A percentile compares a stretch with the other conserved stretches of the same genome.
phyloP scores from a whole-genome alignment of 2,888 invertebrate species.

The Nemotelus pantherinus region DNA sequence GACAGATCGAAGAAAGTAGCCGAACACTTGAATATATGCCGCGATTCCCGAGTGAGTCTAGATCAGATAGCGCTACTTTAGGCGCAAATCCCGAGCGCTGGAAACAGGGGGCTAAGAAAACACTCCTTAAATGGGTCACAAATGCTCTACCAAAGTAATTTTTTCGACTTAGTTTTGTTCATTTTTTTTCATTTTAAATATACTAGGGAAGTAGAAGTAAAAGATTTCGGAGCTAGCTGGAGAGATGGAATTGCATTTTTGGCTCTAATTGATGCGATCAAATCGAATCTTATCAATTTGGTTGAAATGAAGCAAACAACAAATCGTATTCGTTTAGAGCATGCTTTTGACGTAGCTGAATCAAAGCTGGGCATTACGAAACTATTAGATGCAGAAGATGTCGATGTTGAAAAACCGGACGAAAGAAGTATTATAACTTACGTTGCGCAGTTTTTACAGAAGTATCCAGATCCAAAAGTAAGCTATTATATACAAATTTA shows the following conservation, averaged over 20 bases:
- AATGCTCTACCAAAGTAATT: slow-evolving; percentile 84
- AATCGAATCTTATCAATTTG: slow-evolving; percentile 89
- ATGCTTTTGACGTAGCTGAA: slow-evolving; percentile 94
- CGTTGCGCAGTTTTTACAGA: slow-evolving; percentile 96
- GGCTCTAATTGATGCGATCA: slow-evolving; percentile 93
- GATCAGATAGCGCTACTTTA: slow-evolving; percentile 72
- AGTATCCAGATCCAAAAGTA: slow-evolving; percentile 87
- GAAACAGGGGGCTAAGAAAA: slow-evolving; percentile 91
- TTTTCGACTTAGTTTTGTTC: slow-evolving; percentile 2
- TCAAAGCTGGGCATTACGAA: slow-evolving; percentile 89
- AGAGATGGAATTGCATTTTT: slow-evolving; percentile 95
- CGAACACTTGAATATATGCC: slow-evolving; percentile 87
- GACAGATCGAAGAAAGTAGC: slow-evolving; percentile 94
- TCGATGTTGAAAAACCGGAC: slow-evolving; percentile 94
- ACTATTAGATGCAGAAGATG: slow-evolving; percentile 93
- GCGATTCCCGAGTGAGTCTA: slow-evolving; percentile 80
- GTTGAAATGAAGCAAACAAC: slow-evolving; percentile 81
- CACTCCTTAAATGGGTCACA: slow-evolving; percentile 92
- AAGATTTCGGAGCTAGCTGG: slow-evolving; percentile 96
- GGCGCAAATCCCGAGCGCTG: slow-evolving; percentile 73
- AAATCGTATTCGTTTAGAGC: slow-evolving; percentile 86
- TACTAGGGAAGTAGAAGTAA: slow-evolving; percentile 84
- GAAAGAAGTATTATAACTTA: slow-evolving; percentile 99
- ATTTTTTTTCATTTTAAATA: slow-evolving; percentile 49
- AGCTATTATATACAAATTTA: slow-evolving; percentile 45